phyloP scores from a whole-genome alignment of 2,113 vertebrate species.

The Protobothrops flavoviridis region DNA sequence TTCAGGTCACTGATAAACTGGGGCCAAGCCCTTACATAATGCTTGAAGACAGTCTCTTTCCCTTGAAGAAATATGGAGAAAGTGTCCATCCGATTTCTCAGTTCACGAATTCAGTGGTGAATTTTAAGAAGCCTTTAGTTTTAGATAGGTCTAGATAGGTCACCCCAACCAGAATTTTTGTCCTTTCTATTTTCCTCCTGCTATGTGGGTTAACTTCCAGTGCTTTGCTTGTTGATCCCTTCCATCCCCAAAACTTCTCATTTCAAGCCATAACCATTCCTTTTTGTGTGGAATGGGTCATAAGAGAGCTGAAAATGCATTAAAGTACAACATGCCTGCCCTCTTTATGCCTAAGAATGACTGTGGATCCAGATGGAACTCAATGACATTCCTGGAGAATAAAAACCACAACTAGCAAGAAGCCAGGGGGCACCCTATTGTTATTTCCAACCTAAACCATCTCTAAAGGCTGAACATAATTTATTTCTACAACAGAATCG shows the following conservation, averaged over 20 bases:
- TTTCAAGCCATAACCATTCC: background rate
- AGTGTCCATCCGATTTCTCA: background rate
- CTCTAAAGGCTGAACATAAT: background rate
- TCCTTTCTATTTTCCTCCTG: background rate
- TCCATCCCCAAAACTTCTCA: background rate
- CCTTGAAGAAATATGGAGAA: background rate
- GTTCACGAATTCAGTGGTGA: background rate
- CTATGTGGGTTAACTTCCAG: background rate
- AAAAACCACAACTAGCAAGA: background rate
- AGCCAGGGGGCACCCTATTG: background rate
- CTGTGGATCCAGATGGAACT: background rate
- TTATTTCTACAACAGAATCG: background rate
- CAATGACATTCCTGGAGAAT: background rate
- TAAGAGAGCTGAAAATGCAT: background rate
- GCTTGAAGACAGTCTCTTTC: background rate
- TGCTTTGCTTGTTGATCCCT: background rate
- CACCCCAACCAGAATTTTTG: background rate
- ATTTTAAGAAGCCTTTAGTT: background rate
- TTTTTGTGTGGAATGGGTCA: background rate
- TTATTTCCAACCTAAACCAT: background rate
- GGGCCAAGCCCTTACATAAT: background rate
- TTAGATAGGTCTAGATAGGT: background rate
- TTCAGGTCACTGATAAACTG: background rate
- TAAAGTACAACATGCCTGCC: background rate
- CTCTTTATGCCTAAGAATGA: background rate